A percentile compares a stretch with the other conserved stretches of the same genome.
Evolutionary conservation across 1,140 invertebrate genomes (phyloP).

Genomic region (Cotesia vestalis): DNA sequence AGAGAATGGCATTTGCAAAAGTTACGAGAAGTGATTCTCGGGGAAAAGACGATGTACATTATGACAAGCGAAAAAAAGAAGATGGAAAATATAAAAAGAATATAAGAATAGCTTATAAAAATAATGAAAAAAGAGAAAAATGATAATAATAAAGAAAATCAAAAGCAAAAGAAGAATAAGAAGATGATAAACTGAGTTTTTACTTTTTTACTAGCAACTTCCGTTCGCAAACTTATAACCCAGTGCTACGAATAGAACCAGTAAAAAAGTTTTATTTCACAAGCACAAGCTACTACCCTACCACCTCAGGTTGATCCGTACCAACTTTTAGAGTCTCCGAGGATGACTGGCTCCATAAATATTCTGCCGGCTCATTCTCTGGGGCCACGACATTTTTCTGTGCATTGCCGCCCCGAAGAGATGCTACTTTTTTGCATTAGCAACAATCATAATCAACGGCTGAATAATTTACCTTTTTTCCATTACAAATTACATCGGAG

Average conservation of each 20-base stretch:
- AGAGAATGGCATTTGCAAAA: constrained; percentile 40
- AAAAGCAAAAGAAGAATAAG: constrained; percentile 18
- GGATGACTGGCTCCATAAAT: constrained; percentile 24
- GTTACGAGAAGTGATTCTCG: constrained; percentile 37
- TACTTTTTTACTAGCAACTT: constrained; percentile 23
- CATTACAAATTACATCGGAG: too few relatives aligned
- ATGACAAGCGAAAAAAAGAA: not conserved
- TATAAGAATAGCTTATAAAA: not conserved
- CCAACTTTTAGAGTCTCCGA: constrained; percentile 20
- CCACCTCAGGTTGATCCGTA: constrained; percentile 19
- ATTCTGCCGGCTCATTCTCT: constrained; percentile 4
- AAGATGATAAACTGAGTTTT: constrained; percentile 24
- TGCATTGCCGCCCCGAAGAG: too few relatives aligned
- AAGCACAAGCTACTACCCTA: constrained; percentile 14
- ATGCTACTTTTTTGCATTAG: too few relatives aligned
- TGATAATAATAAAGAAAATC: constrained; percentile 5
- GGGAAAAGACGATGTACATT: not conserved
- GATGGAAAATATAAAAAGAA: constrained; percentile 33
- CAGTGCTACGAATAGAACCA: constrained; percentile 16
- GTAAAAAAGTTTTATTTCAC: constrained; percentile 29
- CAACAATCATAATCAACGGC: too few relatives aligned
- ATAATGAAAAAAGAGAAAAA: too few relatives aligned
- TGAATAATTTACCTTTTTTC: too few relatives aligned
- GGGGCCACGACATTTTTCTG: too few relatives aligned
- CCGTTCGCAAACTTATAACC: constrained; percentile 27